A percentile compares a stretch with the other conserved stretches of the same genome.
These are phyloP conservation scores for Myiopsitta monachus DNA, from an alignment of 2,113 vertebrate species.

Conservation along the genomic window DNA sequence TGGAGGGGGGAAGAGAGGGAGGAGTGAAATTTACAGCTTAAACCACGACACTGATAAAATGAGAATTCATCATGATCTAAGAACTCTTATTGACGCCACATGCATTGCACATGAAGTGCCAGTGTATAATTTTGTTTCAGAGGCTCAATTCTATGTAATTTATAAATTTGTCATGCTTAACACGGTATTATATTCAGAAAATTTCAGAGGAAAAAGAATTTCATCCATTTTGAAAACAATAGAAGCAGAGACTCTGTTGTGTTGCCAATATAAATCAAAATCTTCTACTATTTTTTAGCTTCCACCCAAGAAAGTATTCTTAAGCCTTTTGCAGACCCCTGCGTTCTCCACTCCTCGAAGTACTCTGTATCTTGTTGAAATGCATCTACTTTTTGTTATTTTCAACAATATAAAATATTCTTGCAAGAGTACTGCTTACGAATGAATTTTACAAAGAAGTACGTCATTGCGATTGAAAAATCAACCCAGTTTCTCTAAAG, in stretches of 20 bases:
- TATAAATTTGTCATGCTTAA: background rate
- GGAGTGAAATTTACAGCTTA: no score
- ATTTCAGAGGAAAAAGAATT: background rate
- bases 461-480: background rate
- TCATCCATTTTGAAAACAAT: background rate
- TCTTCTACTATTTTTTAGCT: background rate
- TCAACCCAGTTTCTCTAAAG: background rate
- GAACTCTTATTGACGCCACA: background rate
- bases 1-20: no score
- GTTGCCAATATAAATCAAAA: background rate
- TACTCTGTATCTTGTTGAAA: background rate
- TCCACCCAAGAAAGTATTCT: background rate
- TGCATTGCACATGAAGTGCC: background rate
- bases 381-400: background rate
- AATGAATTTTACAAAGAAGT: background rate
- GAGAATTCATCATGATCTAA: background rate
- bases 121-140: background rate
- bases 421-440: background rate
- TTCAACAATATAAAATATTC: background rate
- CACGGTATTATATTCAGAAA: background rate
- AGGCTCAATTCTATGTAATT: background rate
- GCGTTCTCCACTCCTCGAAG: background rate
- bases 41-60: no score
- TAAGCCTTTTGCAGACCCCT: background rate
- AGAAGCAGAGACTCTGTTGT: background rate